Percentiles rank a stretch among this genome's conserved stretches.
These are phyloP conservation scores for Corythoichthys haematopterus DNA, from an alignment of 2,113 vertebrate species.

Conservation along the genomic window DNA sequence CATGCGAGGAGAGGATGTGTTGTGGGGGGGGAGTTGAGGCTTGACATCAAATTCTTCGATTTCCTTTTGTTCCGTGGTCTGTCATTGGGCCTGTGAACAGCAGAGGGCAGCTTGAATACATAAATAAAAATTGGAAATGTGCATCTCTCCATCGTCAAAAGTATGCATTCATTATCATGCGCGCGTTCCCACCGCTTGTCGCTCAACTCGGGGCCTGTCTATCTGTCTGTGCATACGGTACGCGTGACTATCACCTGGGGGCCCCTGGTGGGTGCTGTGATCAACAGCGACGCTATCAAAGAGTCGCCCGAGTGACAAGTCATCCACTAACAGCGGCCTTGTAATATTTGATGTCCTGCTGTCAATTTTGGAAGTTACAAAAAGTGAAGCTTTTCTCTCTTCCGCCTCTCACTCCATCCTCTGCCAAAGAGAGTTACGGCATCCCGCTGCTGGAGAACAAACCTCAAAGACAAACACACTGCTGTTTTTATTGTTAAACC, in stretches of 20 bases:
- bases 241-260: conserved; percentile 38
- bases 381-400: conserved; percentile 33
- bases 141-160: conserved; percentile 52
- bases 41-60: conserved; percentile 23
- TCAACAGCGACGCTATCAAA: conserved; percentile 55
- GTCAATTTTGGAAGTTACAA: conserved; percentile 43
- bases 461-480: conserved; percentile 51
- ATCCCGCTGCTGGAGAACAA: conserved; percentile 38
- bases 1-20: not conserved
- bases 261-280: conserved; percentile 34
- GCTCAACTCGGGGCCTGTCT: conserved; percentile 19
- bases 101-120: conserved; percentile 79
- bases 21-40: not conserved
- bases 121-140: conserved; percentile 63
- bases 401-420: conserved; percentile 16
- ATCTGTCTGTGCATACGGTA: conserved; percentile 40
- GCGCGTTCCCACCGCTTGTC: conserved; percentile 31
- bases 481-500: conserved; percentile 63
- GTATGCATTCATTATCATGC: conserved; percentile 50
- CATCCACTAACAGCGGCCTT: conserved; percentile 50
- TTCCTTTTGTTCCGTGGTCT: conserved; percentile 54
- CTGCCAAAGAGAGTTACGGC: conserved; percentile 33
- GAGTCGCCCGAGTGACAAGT: conserved; percentile 57
- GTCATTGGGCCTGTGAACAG: conserved; percentile 72
- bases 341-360: conserved; percentile 41